Evolutionary conservation across 2,113 vertebrate species (phyloP).

Genomic region (Argyrosomus japonicus): DNA sequence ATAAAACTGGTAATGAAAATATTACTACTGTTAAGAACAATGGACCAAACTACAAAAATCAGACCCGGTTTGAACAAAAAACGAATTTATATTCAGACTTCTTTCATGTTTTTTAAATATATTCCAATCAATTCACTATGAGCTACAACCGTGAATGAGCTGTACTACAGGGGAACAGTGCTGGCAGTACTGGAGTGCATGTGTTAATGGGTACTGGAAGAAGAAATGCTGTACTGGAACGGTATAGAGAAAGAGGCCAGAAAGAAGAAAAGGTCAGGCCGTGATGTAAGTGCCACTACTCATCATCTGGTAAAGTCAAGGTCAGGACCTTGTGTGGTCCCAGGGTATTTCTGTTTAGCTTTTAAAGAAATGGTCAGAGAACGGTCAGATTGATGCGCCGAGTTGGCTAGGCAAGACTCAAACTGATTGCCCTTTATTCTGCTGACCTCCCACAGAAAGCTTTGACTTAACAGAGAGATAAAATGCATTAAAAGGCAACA

Average conservation of each 20-base stretch:
- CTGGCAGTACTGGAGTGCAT: constrained; percentile 48
- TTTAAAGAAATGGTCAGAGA: constrained; percentile 49
- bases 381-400: constrained; percentile 24
- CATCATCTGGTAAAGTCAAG: constrained; percentile 66
- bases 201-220: constrained; percentile 63
- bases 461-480: constrained; percentile 1
- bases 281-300: constrained; percentile 61
- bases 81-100: background rate
- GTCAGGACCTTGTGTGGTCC: constrained; percentile 52
- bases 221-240: constrained; percentile 68
- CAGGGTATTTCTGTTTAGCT: constrained; percentile 56
- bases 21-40: background rate
- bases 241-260: constrained; percentile 33
- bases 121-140: background rate
- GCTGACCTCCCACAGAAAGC: constrained; percentile 41
- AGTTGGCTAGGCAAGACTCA: constrained; percentile 5
- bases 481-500: constrained; percentile 2
- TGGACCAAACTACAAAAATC: background rate
- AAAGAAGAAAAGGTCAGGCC: constrained; percentile 53
- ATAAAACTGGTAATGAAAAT: background rate
- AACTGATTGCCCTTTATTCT: constrained; percentile 36
- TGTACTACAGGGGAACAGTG: constrained; percentile 13
- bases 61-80: background rate
- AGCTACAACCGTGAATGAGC: background rate
- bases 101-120: constrained; percentile 3